phyloP scores from a whole-genome alignment of 2,888 invertebrate species.

The Drosophila hamatofila region DNA sequence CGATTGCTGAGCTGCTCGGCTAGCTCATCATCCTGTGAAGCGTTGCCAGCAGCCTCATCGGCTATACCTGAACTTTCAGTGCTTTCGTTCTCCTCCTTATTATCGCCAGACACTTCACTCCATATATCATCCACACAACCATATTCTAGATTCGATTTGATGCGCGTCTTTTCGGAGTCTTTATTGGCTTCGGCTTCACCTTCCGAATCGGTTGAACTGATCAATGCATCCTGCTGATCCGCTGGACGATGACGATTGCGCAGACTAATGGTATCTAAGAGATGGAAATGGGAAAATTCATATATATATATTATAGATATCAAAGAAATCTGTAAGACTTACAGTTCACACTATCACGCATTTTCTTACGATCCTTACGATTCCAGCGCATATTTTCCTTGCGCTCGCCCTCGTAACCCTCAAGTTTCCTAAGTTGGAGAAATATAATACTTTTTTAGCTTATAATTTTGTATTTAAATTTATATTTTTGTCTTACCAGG shows the following conservation, averaged over 20 bases:
- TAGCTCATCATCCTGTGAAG: slow-evolving; percentile 39
- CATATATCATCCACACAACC: slow-evolving; percentile 53
- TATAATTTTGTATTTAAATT: not conserved
- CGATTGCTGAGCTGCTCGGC: slow-evolving; percentile 42
- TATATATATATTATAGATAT: not conserved
- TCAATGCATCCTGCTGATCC: slow-evolving; percentile 68
- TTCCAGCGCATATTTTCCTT: slow-evolving; percentile 84
- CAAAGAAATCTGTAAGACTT: not conserved
- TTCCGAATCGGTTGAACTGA: slow-evolving; percentile 82
- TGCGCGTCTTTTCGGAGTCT: slow-evolving; percentile 39
- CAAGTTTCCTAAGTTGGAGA: slow-evolving; percentile 81
- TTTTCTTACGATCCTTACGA: slow-evolving; percentile 82
- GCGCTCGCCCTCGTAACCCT: slow-evolving; percentile 84
- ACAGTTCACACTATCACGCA: slow-evolving; percentile 84
- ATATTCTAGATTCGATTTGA: slow-evolving; percentile 64
- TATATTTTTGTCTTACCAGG: slow-evolving; percentile 89
- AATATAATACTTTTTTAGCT: not conserved
- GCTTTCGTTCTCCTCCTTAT: slow-evolving; percentile 13
- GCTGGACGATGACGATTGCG: slow-evolving; percentile 74
- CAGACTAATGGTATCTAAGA: slow-evolving; percentile 81
- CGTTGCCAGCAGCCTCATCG: slow-evolving; percentile 33
- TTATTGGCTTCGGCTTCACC: slow-evolving; percentile 59
- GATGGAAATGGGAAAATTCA: not conserved
- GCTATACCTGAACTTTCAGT: slow-evolving; percentile 53
- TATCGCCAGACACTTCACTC: slow-evolving; percentile 58